Evolutionary conservation across 2,797 vertebrate species (phyloP), one percentile per base, ranked within the genome.

Genomic region (Betta splendens): DNA sequence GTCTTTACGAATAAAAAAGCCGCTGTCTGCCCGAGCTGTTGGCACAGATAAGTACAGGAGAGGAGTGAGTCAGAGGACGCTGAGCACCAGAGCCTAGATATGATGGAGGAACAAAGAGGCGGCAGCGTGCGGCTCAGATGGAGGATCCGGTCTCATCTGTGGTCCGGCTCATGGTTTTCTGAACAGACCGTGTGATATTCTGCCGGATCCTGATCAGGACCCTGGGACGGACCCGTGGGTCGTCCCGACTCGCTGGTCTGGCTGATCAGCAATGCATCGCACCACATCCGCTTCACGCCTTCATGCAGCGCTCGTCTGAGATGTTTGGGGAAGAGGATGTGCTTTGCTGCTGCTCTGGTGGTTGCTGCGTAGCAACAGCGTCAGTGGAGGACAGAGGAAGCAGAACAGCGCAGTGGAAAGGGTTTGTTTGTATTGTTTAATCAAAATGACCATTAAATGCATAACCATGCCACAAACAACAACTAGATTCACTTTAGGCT

Each of bases 401-500:
- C 92, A 92, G 91, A 93, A 94, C 90, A 93, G 92, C 85, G 87
- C 92, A 90, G 82, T 89, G 86, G 91, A 84, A 92, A 93, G 91
- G 44, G 85, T 85, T 86, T 81, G 74, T 25, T 80, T 51, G 35
- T 36, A 16, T 80, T 64, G 49, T 85, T 89, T 85, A 90, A 90
- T 93, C 77, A 72, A 88, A 95, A 93, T 94, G 92, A 94, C 93
- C 94, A 95, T 85, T 92, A 91, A 94, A 96, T 94, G 94, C 94
- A 94, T 94, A 95, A 94, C 93, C 97, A 99, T 99, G 97, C 96
- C 94, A 98, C 95, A 93, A 92, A 91, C 92, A 96, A 95, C 92
- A 90, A 86, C 92, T 91, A 95, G 89, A 95, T 83, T 93, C 92
- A 93, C 91, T 91, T 83, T 92, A 87, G 89, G 87, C 77, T 83